Evolutionary conservation across 2,888 invertebrate genomes (phyloP), one percentile per base, ranked within the genome.

Genomic region (Caenorhabditis zanzibari): DNA sequence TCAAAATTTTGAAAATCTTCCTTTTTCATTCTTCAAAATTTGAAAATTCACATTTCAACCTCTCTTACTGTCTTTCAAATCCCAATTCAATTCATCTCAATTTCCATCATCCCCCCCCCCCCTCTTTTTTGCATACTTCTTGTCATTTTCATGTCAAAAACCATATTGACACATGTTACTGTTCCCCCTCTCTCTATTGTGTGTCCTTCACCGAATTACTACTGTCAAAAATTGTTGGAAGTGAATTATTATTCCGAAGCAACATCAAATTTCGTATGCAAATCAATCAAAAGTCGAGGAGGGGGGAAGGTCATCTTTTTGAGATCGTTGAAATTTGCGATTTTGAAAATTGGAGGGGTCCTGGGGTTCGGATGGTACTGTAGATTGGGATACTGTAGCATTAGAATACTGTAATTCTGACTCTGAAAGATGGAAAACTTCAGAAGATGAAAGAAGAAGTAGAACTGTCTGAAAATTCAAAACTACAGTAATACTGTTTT

Each of bases 61-160:
- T 19, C 16, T 16, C 49, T 49, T 7, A 24, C 26, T n/a, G n/a
- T n/a, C n/a, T n/a, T n/a, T 16, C 26, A 54, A 26, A 16, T 19
- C 58, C 35, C n/a, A 58, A n/a, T 58, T 28, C 58, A 9, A 35
- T 58, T 32, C 32, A 58, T 54, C 26, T 26, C 54, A 54, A 64
- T 49, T 66, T 75, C 38, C 35, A 24, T 64, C 22, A 52, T 14
- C n/a, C 32, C 22, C n/a, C n/a, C n/a, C n/a, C 22, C 24, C 26
- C 12, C n/a, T 4, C 22, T 44, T 28, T 49, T 63, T 32, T 66
- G 38, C 38, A 38, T 38, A 38, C n/a, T 38, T 38, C 32, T 6
- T 32, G 32, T 32, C 32, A 59, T 59, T 66, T 75, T 66, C 76
- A 75, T 44, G 66, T 75, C 75, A 75, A 75, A 73, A 75, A 75